Conservation (phyloP, 1,140 invertebrate species). For the Piezodorus guildinii region DNA sequence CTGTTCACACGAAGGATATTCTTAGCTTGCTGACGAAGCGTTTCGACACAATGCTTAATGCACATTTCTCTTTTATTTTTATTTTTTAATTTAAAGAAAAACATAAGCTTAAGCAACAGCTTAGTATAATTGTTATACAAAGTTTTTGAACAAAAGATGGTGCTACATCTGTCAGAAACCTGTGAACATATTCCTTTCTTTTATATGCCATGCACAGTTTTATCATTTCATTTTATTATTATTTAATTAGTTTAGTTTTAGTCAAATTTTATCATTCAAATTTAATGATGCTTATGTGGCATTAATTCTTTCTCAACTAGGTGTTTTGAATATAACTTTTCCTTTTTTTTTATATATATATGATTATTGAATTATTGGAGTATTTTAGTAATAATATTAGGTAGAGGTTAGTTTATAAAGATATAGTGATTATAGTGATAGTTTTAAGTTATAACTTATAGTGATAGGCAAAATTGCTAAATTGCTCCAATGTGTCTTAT, state of each 20-base stretch:
- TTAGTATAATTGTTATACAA: no score
- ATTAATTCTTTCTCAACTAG: constrained; percentile 1
- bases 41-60: no score
- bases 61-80: no score
- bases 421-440: background rate
- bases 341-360: background rate
- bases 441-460: background rate
- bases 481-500: constrained; percentile 7
- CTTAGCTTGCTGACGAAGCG: no score
- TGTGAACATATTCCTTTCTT: background rate
- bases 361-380: background rate
- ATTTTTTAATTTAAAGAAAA: no score
- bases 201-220: constrained; percentile 6
- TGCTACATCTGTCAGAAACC: no score
- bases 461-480: constrained; percentile 7
- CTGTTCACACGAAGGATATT: no score
- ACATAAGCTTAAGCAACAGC: no score
- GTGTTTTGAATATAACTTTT: background rate
- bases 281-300: constrained; percentile 5
- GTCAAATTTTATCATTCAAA: background rate
- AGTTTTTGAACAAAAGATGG: no score
- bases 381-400: constrained; percentile 12
- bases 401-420: background rate
- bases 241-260: constrained; percentile 2
- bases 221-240: background rate